Percentiles rank a stretch among this genome's conserved stretches.
These are phyloP conservation scores for Ophioderma brevispina DNA, from an alignment of 35 echinoderm and acorn worm genomes.

Conservation along the genomic window DNA sequence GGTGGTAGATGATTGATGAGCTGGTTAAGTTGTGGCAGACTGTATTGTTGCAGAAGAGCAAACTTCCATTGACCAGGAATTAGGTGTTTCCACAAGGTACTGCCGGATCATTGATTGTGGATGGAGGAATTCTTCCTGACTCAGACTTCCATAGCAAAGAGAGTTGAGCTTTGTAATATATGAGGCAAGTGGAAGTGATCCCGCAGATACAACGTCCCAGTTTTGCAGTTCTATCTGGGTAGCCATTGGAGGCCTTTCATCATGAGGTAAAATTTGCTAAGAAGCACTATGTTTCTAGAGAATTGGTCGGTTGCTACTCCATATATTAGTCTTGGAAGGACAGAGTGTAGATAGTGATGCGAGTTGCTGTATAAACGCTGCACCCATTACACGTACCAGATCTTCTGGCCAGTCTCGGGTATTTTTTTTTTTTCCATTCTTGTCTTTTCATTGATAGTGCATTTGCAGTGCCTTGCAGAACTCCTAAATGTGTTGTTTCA, in stretches of 20 bases:
- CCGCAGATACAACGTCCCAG: background rate
- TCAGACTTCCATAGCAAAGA: background rate
- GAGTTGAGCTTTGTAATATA: background rate
- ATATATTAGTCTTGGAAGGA: background rate
- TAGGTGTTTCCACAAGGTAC: background rate
- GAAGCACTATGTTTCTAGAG: background rate
- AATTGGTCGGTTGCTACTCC: background rate
- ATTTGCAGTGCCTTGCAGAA: background rate
- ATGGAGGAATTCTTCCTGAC: background rate
- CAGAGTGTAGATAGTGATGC: background rate
- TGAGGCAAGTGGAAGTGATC: background rate
- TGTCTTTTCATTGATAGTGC: background rate
- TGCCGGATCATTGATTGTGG: background rate
- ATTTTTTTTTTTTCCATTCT: background rate
- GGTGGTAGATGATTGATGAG: background rate
- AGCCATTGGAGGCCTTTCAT: background rate
- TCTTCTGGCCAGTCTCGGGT: background rate
- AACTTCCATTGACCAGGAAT: background rate
- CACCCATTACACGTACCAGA: background rate
- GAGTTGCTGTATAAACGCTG: background rate
- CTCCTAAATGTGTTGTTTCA: background rate
- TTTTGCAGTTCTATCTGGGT: background rate
- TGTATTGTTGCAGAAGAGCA: background rate
- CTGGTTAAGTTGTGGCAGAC: background rate
- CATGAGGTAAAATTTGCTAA: background rate